Conservation (phyloP, 1,140 invertebrate genomes). For the Drosophila varians region DNA sequence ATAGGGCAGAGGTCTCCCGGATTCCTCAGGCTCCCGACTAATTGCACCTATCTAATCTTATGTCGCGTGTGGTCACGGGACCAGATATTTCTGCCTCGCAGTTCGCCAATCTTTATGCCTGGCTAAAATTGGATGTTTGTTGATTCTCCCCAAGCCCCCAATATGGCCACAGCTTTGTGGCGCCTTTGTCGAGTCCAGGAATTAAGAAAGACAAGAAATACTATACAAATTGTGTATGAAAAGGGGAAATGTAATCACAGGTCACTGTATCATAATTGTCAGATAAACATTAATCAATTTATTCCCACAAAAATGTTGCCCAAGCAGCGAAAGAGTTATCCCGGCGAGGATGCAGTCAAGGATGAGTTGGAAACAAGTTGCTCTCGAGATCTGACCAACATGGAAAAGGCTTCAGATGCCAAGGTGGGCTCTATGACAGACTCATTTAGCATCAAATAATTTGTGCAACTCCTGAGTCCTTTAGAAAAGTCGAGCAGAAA, state of each 20-base stretch:
- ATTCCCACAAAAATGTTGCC: slow-evolving; percentile 3
- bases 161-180: slow-evolving; percentile 5
- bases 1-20: slow-evolving; percentile 3
- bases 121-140: slow-evolving; percentile 40
- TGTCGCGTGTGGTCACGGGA: slow-evolving; percentile 40
- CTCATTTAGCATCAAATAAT: not conserved
- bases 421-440: slow-evolving; percentile 2
- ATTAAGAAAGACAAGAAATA: not conserved
- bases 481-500: slow-evolving; percentile 2
- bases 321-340: slow-evolving; percentile 14
- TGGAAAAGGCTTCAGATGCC: slow-evolving; percentile 6
- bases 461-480: not conserved
- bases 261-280: not conserved
- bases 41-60: slow-evolving; percentile 30
- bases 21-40: slow-evolving; percentile 12
- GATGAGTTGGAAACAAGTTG: not conserved
- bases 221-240: not conserved
- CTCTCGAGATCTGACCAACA: slow-evolving; percentile 7
- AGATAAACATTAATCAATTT: not conserved
- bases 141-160: slow-evolving; percentile 27
- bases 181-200: not conserved
- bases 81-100: slow-evolving; percentile 47
- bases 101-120: slow-evolving; percentile 34
- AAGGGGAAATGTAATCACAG: not conserved
- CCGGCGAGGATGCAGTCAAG: not conserved